Conservation (phyloP, 2,888 invertebrate genomes). For the Epinotia bilunana region DNA sequence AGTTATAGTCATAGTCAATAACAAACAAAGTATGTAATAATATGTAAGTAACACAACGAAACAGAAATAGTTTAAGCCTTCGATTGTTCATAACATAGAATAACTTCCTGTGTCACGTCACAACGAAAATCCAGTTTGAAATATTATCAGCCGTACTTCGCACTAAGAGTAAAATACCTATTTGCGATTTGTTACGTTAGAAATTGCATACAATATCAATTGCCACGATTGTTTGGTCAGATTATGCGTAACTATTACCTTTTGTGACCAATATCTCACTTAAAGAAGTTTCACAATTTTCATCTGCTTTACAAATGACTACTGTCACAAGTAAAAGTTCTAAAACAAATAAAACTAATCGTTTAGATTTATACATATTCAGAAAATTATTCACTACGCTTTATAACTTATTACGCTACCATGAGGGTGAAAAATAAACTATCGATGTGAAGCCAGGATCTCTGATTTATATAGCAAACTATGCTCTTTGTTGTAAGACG, state of each 20-base stretch:
- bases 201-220: not conserved
- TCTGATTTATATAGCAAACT: conserved; percentile 28
- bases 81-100: too few relatives aligned
- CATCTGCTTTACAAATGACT: conserved; percentile 77
- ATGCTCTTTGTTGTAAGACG: conserved; percentile 18
- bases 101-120: not conserved
- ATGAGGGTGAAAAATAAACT: conserved; percentile 9
- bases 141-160: not conserved
- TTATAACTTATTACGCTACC: not conserved
- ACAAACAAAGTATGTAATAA: not conserved
- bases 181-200: too few relatives aligned
- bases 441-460: not conserved
- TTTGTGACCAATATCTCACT: conserved; percentile 95
- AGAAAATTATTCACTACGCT: not conserved
- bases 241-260: conserved; percentile 77
- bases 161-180: not conserved
- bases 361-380: conserved; percentile 24
- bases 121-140: not conserved
- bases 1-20: too few relatives aligned
- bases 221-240: not conserved
- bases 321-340: conserved; percentile 47
- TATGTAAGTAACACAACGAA: too few relatives aligned
- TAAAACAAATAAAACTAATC: conserved; percentile 36
- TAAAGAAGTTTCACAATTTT: conserved; percentile 93
- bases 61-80: too few relatives aligned